Evolutionary conservation across 2,797 vertebrate species (phyloP).

Genomic region (Bradypodion pumilum): DNA sequence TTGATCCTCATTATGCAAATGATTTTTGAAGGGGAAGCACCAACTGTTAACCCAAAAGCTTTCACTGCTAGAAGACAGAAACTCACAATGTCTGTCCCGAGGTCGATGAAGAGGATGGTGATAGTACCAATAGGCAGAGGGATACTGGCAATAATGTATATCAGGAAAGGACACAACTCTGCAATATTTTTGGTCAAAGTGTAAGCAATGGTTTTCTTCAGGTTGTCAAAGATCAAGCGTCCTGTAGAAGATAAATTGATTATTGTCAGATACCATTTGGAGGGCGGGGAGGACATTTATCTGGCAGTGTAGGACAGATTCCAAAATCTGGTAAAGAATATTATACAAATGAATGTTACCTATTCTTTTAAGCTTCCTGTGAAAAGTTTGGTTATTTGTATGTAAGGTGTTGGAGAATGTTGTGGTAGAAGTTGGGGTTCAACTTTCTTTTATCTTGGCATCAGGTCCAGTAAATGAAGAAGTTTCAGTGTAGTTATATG

Average conservation of each 20-base stretch:
- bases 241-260: conserved; percentile 59
- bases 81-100: conserved; percentile 83
- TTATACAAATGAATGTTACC: background rate
- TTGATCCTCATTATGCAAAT: background rate
- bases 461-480: background rate
- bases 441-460: background rate
- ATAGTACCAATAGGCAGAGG: conserved; percentile 82
- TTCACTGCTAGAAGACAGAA: background rate
- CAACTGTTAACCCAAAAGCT: background rate
- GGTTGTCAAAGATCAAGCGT: conserved; percentile 83
- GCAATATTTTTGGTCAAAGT: conserved; percentile 84
- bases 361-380: background rate
- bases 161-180: conserved; percentile 81
- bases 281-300: background rate
- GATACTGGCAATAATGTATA: conserved; percentile 78
- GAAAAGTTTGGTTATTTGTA: background rate
- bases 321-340: background rate
- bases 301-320: background rate
- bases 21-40: background rate
- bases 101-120: conserved; percentile 82
- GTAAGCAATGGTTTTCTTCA: conserved; percentile 84
- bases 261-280: background rate
- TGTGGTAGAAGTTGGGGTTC: background rate
- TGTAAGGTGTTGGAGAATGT: no score
- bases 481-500: background rate